These are phyloP conservation scores for Spheniscus humboldti DNA, from an alignment of 2,797 vertebrate genomes.

Conservation along the genomic window DNA sequence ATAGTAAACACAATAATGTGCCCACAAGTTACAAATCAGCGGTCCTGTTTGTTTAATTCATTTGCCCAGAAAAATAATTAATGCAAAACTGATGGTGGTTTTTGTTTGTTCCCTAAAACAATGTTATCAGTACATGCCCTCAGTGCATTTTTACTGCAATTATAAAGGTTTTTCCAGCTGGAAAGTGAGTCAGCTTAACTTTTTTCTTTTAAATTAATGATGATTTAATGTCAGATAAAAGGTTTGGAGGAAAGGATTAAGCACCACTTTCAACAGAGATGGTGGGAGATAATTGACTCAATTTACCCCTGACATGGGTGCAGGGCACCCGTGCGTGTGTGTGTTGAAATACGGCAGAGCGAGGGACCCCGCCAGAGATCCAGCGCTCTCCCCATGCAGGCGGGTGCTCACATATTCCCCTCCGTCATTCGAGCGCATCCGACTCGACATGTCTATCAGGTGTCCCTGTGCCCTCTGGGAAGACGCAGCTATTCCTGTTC, in stretches of 20 bases:
- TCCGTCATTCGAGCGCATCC: background rate
- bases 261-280: conserved; percentile 43
- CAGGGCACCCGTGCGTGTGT: background rate
- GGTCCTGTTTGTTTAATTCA: background rate
- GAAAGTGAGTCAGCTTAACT: conserved; percentile 32
- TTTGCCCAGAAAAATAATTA: conserved; percentile 24
- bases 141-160: background rate
- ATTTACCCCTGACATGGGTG: background rate
- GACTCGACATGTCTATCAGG: background rate
- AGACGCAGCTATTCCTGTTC: background rate
- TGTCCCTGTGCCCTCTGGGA: background rate
- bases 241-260: conserved; percentile 47
- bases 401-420: background rate
- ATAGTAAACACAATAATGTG: background rate
- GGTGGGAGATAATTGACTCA: conserved; percentile 27
- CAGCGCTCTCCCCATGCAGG: rapidly evolving
- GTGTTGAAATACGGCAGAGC: background rate
- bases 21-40: background rate
- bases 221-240: conserved; percentile 53
- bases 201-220: conserved; percentile 50
- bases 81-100: background rate
- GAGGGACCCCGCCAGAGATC: rapidly evolving
- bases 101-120: conserved; percentile 24
- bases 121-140: conserved; percentile 19
- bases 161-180: conserved; percentile 42